phyloP scores from a whole-genome alignment of 2,797 vertebrate genomes.

The Ceryle rudis region DNA sequence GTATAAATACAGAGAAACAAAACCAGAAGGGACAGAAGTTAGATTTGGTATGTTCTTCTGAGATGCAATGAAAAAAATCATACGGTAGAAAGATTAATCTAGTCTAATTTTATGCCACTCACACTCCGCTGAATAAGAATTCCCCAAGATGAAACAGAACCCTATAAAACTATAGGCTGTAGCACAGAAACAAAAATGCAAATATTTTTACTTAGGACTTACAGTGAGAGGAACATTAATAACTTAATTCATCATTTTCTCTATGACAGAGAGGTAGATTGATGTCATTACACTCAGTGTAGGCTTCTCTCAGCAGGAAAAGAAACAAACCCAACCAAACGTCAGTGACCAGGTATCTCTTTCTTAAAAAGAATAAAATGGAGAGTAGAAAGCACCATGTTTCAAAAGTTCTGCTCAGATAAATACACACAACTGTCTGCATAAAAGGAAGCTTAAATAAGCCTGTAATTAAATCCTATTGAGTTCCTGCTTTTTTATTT shows the following conservation, averaged over 20 bases:
- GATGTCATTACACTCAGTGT: not conserved
- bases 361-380: not conserved
- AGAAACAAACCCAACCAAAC: not conserved
- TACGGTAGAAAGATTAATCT: not conserved
- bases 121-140: not conserved
- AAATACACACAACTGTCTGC: not conserved
- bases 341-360: not conserved
- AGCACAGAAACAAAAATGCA: not conserved
- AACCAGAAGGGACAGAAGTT: not conserved
- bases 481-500: conserved; percentile 33
- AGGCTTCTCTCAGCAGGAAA: not conserved
- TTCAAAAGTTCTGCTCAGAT: not conserved
- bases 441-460: conserved; percentile 36
- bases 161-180: not conserved
- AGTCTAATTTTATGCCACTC: not conserved
- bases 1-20: not conserved
- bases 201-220: not conserved
- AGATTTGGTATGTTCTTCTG: not conserved
- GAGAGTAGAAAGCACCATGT: not conserved
- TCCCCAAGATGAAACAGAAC: not conserved
- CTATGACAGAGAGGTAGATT: not conserved
- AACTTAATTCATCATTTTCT: not conserved
- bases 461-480: conserved; percentile 26
- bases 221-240: not conserved
- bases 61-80: not conserved